Evolutionary conservation across 2,888 invertebrate genomes (phyloP).

Genomic region (Mycalesis mineus): DNA sequence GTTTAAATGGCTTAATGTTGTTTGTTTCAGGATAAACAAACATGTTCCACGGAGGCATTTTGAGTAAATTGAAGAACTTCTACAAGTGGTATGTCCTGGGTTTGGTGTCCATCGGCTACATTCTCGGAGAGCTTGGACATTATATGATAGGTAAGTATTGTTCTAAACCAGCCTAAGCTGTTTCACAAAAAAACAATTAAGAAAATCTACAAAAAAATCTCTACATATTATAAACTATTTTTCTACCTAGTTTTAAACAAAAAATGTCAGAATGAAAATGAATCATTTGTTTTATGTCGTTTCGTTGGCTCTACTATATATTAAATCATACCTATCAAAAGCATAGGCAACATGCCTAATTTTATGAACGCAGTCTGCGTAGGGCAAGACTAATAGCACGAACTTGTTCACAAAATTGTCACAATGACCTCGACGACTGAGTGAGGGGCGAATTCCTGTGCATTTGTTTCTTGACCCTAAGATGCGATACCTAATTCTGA

Average conservation of each 20-base stretch:
- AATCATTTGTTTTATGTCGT: too few relatives aligned
- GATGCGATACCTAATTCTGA: neutral
- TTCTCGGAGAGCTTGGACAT: conserved; percentile 91
- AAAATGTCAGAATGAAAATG: too few relatives aligned
- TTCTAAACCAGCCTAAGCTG: too few relatives aligned
- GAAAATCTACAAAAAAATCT: too few relatives aligned
- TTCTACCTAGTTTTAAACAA: too few relatives aligned
- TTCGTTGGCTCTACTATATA: too few relatives aligned
- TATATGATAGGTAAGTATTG: conserved; percentile 87
- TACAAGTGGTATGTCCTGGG: conserved; percentile 89
- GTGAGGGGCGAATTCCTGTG: conserved; percentile 12
- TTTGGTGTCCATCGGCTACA: conserved; percentile 89
- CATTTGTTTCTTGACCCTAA: conserved; percentile 16
- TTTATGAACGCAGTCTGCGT: too few relatives aligned
- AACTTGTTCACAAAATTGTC: neutral
- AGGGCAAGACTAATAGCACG: neutral
- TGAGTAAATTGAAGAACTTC: conserved; percentile 81
- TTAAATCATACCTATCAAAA: too few relatives aligned
- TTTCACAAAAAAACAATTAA: too few relatives aligned
- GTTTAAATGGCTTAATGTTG: neutral
- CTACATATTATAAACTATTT: too few relatives aligned
- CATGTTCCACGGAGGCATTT: conserved; percentile 69
- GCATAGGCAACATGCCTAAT: too few relatives aligned
- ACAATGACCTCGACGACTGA: conserved; percentile 9
- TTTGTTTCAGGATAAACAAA: conserved; percentile 44